Evolutionary conservation across 2,113 vertebrate genomes (phyloP), one percentile per base, ranked within the genome.

Genomic region (Gnathochromis pfefferi): DNA sequence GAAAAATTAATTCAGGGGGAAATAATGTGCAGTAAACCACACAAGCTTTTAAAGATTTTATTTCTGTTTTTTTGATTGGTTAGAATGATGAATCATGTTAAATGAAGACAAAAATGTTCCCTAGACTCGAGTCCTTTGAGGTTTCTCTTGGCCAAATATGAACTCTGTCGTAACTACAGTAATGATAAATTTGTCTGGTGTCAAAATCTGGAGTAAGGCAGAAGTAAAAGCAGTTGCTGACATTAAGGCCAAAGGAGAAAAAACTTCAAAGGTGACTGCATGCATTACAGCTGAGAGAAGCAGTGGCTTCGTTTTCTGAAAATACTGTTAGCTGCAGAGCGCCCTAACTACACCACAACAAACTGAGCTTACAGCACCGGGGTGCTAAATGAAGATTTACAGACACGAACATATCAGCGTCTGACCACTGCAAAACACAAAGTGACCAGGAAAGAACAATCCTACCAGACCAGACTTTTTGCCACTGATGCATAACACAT

Each of bases 211-310:
- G 17, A 68, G 70, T 51, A 35, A 87, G 49, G 31, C 54, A 60
- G 68, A 21, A 80, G 21, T 51, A 42, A 58, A 87, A 49, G 8
- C 54, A 81, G 73, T n/a, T 49, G 16, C 51, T 68, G 58, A 53
- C 35, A 84, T 87, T 53, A 75, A 80, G 85, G 83, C 42, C 54
- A 38, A 81, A 87, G 51, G 87, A 51, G 81, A 80, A 65, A 63
- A n/a, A 7, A 7, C 17, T 11, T 5, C 45, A 82, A 7, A 11
- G 51, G 47, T 68, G 80, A 68, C 47, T 81, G 63, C 78, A 6
- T 82, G 23, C 68, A 73, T 47, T 55, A 55, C 7, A 4, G 47
- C 31, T 26, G 19, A 87, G 47, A 65, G 33, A 60, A 65, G 51
- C 42, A 49, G 54, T 40, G 58, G 26, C 33, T 55, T 79, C 1